Base-by-base conservation (phyloP, 2,113 vertebrate species). In the Myanophis thanlyinensis region DNA sequence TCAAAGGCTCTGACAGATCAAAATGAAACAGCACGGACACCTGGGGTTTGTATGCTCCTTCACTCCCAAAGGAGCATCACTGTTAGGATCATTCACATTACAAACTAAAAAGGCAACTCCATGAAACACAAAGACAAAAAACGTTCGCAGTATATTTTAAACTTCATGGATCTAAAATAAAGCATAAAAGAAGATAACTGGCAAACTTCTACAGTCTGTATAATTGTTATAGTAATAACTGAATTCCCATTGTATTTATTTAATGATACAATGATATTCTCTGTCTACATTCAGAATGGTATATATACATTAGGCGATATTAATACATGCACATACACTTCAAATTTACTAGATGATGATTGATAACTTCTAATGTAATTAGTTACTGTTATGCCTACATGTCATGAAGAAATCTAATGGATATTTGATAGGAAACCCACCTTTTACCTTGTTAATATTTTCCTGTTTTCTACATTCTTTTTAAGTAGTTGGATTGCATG, bases 1-100 rank as follows among this genome's bases (percentile, higher is more conserved):
- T 93, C 93, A 94, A 94, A 94, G 9, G 11, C 94, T 22, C 87
- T 93, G 93, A 44, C 47, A 86, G 87, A 93, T 35, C 90, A 92
- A 53, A 94, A 92, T 91, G 85, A 94, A 92, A 88, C 30, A 85
- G 25, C 62, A 51, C 87, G 52, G 91, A 89, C 73, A 93, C 52
- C 93, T 94, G 85, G 12, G 35, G 4, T 86, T 91, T 91, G 67
- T 86, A 48, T 67, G 80, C 48, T 54, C 35, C 87, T 73, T 47
- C n/a, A 22, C 54, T 54, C 53, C 90, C 87, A 86, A 47, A 30
- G 89, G 85, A 88, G 87, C 40, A 10, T 89, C 88, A 44, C 27
- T 91, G 35, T 7, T 48, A 94, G 92, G 59, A 44, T 0, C 84
- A 93, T 94, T 94, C 90, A 10, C 1, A 4, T 91, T 94, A 53